Evolutionary conservation across 2,113 vertebrate genomes (phyloP).

Genomic region (Cavia porcellus): DNA sequence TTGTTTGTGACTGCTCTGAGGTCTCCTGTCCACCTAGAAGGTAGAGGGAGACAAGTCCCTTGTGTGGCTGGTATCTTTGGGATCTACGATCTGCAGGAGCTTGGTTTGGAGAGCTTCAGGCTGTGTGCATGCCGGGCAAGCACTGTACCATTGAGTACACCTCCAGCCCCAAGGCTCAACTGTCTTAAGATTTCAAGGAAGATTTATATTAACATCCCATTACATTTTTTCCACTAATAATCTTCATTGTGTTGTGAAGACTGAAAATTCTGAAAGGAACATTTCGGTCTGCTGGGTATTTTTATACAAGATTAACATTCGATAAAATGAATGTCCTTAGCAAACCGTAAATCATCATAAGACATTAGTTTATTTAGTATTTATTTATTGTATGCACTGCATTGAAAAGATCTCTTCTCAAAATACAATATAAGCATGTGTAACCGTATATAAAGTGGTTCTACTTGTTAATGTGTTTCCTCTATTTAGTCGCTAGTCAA

Average conservation of each 20-base stretch:
- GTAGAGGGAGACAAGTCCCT: rapidly evolving
- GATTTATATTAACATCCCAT: not conserved
- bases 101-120: not conserved
- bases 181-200: not conserved
- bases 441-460: not conserved
- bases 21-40: too few species aligned
- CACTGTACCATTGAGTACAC: not conserved
- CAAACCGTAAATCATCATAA: not conserved
- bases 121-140: not conserved
- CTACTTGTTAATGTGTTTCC: not conserved
- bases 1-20: not conserved
- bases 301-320: slow-evolving; percentile 37
- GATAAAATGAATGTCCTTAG: not conserved
- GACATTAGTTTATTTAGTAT: not conserved
- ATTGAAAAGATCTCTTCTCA: not conserved
- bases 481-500: slow-evolving; percentile 52
- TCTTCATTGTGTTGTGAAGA: not conserved
- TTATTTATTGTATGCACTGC: not conserved
- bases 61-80: not conserved
- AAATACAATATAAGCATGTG: not conserved
- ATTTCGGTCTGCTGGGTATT: not conserved
- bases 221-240: not conserved
- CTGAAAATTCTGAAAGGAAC: not conserved
- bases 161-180: not conserved
- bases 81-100: not conserved